Evolutionary conservation across 92 coral and sea anemone genomes (phyloP).

Genomic region (Parazoanthus swiftii): DNA sequence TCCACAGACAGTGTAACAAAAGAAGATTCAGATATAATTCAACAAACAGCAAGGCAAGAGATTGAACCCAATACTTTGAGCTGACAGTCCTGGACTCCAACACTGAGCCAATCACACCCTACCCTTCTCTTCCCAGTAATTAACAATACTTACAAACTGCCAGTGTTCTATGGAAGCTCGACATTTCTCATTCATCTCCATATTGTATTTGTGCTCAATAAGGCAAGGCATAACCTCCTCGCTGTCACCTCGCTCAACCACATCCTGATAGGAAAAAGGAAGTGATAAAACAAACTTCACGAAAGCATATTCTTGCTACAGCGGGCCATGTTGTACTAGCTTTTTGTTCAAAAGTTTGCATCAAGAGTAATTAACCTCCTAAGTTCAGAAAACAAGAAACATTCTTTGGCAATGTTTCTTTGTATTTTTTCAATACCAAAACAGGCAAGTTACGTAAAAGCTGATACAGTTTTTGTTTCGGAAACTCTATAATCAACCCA

Average conservation of each 20-base stretch:
- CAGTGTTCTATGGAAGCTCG: conserved; percentile 88
- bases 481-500: too few relatives aligned
- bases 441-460: too few relatives aligned
- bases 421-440: too few relatives aligned
- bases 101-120: too few relatives aligned
- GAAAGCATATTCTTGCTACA: not conserved
- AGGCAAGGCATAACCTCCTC: conserved; percentile 93
- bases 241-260: conserved; percentile 67
- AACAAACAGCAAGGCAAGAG: too few relatives aligned
- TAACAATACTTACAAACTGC: conserved; percentile 75
- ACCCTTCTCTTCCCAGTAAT: not conserved
- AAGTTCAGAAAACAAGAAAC: too few relatives aligned
- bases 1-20: too few relatives aligned
- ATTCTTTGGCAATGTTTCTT: too few relatives aligned
- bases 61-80: too few relatives aligned
- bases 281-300: not conserved
- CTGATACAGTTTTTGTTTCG: too few relatives aligned
- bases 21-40: too few relatives aligned
- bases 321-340: not conserved
- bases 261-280: conserved; percentile 50
- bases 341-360: not conserved
- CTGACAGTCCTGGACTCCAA: too few relatives aligned
- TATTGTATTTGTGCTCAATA: conserved; percentile 81
- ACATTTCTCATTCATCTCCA: conserved; percentile 87
- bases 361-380: not conserved